Conservation (phyloP, 2,888 invertebrate species). For the Epiblema foenella region DNA sequence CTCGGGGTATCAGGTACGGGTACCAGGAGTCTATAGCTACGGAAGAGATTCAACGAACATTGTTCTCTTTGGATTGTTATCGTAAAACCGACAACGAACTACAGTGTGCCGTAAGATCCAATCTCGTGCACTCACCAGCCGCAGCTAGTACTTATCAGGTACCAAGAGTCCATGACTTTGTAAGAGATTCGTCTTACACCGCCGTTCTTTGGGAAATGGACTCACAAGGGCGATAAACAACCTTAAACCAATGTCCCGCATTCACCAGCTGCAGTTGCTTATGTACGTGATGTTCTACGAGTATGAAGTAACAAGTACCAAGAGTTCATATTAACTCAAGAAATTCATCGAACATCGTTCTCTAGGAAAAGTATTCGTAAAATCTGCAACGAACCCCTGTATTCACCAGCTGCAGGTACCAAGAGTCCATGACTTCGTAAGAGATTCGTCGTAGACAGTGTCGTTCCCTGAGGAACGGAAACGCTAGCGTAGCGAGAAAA, state of each 20-base stretch:
- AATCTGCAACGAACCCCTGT: too few species aligned
- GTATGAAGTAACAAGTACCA: too few species aligned
- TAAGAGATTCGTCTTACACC: neutral
- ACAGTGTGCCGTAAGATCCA: too few species aligned
- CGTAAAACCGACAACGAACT: too few species aligned
- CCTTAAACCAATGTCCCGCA: neutral
- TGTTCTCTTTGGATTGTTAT: neutral
- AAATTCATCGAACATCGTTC: neutral
- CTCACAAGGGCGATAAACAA: neutral
- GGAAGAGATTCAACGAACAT: neutral
- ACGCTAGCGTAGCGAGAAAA: too few species aligned
- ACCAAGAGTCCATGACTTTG: neutral
- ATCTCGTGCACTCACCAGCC: too few species aligned
- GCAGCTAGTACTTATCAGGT: neutral
- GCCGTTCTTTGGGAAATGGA: neutral
- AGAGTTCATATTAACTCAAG: too few species aligned
- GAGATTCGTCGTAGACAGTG: neutral
- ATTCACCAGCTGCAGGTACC: neutral
- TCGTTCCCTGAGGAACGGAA: neutral
- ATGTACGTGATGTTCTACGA: slow-evolving; percentile 90
- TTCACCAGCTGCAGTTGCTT: slow-evolving; percentile 94
- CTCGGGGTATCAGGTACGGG: neutral
- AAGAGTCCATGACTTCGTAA: neutral
- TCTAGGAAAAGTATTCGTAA: neutral
- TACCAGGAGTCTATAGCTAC: neutral